These are phyloP conservation scores for Staurois parvus DNA, from an alignment of 2,797 vertebrate genomes.

Conservation along the genomic window DNA sequence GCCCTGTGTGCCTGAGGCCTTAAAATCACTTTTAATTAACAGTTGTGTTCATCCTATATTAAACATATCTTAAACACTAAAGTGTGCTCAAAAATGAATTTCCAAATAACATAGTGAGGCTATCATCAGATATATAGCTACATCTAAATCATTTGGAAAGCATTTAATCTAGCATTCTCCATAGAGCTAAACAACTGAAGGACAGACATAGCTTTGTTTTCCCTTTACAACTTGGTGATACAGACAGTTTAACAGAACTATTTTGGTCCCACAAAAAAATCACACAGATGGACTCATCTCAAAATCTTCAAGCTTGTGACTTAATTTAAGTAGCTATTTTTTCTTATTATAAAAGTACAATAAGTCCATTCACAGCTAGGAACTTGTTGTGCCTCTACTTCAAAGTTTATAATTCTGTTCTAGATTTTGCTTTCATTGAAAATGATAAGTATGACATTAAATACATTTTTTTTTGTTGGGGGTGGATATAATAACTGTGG, in stretches of 20 bases:
- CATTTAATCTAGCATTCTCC: too few species aligned
- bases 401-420: conserved; percentile 19
- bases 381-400: conserved; percentile 11
- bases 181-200: too few species aligned
- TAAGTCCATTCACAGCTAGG: background rate
- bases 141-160: too few species aligned
- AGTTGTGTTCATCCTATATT: too few species aligned
- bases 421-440: background rate
- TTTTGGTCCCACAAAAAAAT: background rate
- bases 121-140: too few species aligned
- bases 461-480: background rate
- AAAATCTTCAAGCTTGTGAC: background rate
- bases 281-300: background rate
- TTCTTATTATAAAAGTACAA: conserved; percentile 5
- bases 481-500: background rate
- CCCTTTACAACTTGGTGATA: background rate
- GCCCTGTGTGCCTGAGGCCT: too few species aligned
- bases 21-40: too few species aligned
- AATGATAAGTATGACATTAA: background rate
- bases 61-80: too few species aligned
- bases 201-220: background rate
- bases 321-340: conserved; percentile 2
- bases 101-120: too few species aligned
- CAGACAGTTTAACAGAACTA: background rate
- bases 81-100: too few species aligned